Evolutionary conservation across 2,888 invertebrate genomes (phyloP).

Genomic region (Sesamia inferens): DNA sequence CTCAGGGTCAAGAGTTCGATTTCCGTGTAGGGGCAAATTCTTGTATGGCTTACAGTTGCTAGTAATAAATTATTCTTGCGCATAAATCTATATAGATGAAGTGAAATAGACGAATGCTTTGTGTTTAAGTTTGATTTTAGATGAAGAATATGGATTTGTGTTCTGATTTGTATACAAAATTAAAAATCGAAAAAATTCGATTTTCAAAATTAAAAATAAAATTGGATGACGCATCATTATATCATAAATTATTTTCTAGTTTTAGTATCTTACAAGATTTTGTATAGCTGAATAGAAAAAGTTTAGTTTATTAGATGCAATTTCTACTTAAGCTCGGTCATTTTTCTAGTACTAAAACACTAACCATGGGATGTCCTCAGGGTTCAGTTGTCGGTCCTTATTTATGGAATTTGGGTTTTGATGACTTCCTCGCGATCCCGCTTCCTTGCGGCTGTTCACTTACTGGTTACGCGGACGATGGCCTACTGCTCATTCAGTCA

Average conservation of each 20-base stretch:
- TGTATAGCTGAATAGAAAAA: not conserved
- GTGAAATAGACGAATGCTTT: not conserved
- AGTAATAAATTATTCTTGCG: conserved; percentile 35
- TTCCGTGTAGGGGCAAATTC: conserved; percentile 28
- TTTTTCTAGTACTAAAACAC: no score
- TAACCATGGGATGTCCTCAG: no score
- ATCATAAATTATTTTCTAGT: not conserved
- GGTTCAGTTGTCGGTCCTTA: no score
- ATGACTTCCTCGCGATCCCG: no score
- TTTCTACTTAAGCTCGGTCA: no score
- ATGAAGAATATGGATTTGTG: not conserved
- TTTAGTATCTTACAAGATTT: conserved; percentile 2
- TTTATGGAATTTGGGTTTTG: no score
- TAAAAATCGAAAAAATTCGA: no score
- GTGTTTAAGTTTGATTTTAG: not conserved
- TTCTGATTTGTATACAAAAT: not conserved
- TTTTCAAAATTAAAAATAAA: no score
- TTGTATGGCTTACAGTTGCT: conserved; percentile 16
- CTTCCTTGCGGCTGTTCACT: no score
- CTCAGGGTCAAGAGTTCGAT: conserved; percentile 33
- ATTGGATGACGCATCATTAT: conserved; percentile 10
- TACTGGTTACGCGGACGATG: no score
- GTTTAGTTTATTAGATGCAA: not conserved
- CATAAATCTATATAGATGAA: conserved; percentile 7
- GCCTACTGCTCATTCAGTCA: no score